These are phyloP conservation scores for Gnathonemus longibarbis DNA, from an alignment of 2,113 vertebrate genomes.

Conservation along the genomic window DNA sequence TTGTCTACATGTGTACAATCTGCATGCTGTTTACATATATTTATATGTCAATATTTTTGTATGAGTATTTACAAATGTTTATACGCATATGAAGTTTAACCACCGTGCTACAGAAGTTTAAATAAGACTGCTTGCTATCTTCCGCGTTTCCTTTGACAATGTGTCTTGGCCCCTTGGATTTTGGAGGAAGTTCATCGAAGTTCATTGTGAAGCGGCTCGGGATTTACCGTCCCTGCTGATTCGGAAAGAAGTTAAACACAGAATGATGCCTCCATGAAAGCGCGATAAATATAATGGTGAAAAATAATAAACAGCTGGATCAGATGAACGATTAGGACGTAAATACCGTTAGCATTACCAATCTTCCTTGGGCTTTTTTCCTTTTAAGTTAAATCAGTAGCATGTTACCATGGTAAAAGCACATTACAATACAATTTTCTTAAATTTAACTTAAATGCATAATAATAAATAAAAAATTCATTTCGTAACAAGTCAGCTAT, in stretches of 20 bases:
- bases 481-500: background rate
- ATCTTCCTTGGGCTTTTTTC: background rate
- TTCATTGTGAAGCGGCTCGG: background rate
- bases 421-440: background rate
- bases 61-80: slow-evolving; percentile 58
- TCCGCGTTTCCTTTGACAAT: background rate
- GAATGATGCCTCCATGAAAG: background rate
- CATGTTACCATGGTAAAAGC: background rate
- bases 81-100: slow-evolving; percentile 42
- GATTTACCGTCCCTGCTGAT: background rate
- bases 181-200: background rate
- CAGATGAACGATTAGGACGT: background rate
- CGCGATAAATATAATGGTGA: background rate
- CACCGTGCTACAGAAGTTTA: slow-evolving; percentile 56
- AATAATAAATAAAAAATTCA: background rate
- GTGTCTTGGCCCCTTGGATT: background rate
- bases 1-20: slow-evolving; percentile 58
- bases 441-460: background rate
- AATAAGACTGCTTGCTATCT: slow-evolving; percentile 23
- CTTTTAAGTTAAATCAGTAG: background rate
- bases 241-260: background rate
- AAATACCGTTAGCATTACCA: background rate
- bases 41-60: slow-evolving; percentile 22
- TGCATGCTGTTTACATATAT: slow-evolving; percentile 72
- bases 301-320: background rate